Percentiles rank a stretch among this genome's conserved stretches.
Conservation (phyloP, 2,797 vertebrate species). For the Cyclura pinguis region DNA sequence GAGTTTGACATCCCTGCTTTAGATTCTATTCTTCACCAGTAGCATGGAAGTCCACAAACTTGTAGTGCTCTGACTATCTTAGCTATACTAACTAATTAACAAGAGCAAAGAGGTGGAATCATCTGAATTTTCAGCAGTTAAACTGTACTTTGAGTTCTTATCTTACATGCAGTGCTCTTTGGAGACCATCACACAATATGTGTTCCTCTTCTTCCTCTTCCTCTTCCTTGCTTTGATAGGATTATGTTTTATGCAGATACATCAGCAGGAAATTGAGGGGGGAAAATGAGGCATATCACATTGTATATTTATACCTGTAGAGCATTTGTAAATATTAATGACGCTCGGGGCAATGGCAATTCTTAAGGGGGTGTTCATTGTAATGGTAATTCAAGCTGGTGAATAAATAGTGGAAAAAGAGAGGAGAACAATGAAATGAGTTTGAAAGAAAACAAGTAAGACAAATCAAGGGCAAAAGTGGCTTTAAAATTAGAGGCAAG, state of each 20-base stretch:
- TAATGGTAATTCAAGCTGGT: slow-evolving; percentile 56
- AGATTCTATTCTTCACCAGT: background rate
- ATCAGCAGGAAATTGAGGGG: slow-evolving; percentile 46
- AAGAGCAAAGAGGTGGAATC: background rate
- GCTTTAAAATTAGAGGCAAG: slow-evolving; percentile 32
- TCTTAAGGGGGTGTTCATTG: slow-evolving; percentile 60
- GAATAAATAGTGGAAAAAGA: slow-evolving; percentile 51
- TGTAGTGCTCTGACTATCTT: background rate
- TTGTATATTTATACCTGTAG: slow-evolving; percentile 57
- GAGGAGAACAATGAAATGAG: slow-evolving; percentile 47
- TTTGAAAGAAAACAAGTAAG: slow-evolving; percentile 59
- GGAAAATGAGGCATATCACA: slow-evolving; percentile 60
- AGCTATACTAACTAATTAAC: background rate
- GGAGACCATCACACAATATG: background rate
- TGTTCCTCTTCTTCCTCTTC: background rate
- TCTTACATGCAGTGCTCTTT: background rate
- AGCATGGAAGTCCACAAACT: too few species aligned
- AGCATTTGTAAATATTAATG: slow-evolving; percentile 71
- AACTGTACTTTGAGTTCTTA: slow-evolving; percentile 5
- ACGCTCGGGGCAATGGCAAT: slow-evolving; percentile 59
- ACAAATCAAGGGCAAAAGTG: slow-evolving; percentile 32
- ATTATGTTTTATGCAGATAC: slow-evolving; percentile 39
- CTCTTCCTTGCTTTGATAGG: slow-evolving; percentile 15
- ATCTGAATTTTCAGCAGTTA: background rate
- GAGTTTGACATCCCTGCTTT: too few species aligned